phyloP scores from a whole-genome alignment of 1,140 invertebrate genomes.

The Antheraea mylitta region DNA sequence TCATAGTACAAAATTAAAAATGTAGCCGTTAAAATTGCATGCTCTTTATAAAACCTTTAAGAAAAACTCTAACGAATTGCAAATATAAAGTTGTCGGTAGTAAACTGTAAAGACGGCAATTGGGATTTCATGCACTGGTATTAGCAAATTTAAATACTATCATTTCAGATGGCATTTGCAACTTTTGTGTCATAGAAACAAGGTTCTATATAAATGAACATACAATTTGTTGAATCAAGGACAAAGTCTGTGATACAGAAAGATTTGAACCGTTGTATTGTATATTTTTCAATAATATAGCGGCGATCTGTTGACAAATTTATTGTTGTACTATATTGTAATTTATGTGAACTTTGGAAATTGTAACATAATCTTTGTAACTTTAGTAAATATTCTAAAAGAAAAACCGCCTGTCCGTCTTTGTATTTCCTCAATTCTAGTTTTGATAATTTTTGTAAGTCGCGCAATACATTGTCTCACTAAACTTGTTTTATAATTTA shows the following conservation, averaged over 20 bases:
- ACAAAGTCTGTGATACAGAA: constrained; percentile 5
- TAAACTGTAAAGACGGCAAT: background rate
- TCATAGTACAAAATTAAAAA: background rate
- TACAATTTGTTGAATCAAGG: background rate
- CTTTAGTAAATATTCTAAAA: background rate
- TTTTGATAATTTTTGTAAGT: too few species aligned
- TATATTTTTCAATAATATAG: constrained; percentile 2
- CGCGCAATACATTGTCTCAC: too few species aligned
- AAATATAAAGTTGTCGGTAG: background rate
- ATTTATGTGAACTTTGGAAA: constrained; percentile 10
- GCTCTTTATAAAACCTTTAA: background rate
- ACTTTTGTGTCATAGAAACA: background rate
- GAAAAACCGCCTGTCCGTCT: too few species aligned
- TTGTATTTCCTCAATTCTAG: too few species aligned
- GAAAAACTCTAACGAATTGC: background rate
- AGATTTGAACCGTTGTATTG: background rate
- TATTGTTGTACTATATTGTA: background rate
- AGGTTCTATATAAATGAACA: background rate
- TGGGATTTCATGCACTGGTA: background rate
- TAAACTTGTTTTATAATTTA: too few species aligned
- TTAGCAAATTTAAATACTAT: background rate
- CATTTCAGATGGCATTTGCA: background rate
- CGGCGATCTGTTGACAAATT: constrained; percentile 10
- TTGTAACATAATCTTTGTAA: background rate
- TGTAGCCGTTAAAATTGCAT: background rate